These are phyloP conservation scores for Thunnus maccoyii DNA, from an alignment of 2,113 vertebrate species.

Conservation along the genomic window DNA sequence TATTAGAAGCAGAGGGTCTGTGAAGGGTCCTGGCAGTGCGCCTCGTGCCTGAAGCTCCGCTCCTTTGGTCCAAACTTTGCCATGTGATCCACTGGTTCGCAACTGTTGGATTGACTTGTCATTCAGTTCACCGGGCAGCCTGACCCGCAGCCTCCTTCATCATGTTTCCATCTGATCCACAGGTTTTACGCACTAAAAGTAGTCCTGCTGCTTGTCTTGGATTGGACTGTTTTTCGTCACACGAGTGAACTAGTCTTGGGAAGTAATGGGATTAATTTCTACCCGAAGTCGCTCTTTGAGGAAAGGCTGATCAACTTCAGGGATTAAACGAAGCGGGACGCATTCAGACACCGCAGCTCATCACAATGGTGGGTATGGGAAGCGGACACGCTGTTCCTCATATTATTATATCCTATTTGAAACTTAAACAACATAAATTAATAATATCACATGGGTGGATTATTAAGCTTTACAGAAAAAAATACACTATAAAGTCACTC, in stretches of 20 bases:
- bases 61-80: conserved; percentile 57
- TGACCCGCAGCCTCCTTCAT: conserved; percentile 40
- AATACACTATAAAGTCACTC: neutral
- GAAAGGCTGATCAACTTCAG: conserved; percentile 57
- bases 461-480: neutral
- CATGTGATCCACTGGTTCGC: conserved; percentile 45
- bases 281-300: conserved; percentile 44
- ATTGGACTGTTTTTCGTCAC: conserved; percentile 16
- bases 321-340: conserved; percentile 56
- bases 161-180: conserved; percentile 47
- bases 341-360: conserved; percentile 45
- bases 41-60: conserved; percentile 55
- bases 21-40: neutral
- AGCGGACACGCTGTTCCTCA: conserved; percentile 3
- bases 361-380: conserved; percentile 65
- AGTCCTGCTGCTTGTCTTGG: neutral
- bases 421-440: neutral
- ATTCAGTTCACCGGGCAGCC: conserved; percentile 20
- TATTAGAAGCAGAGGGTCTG: neutral
- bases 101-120: conserved; percentile 37
- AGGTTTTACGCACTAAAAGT: conserved; percentile 1
- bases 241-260: conserved; percentile 21
- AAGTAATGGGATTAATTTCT: conserved; percentile 58
- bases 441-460: neutral
- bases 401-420: neutral